A percentile compares a stretch with the other conserved stretches of the same genome.
Evolutionary conservation across 2,888 invertebrate species (phyloP).

Genomic region (Diabrotica balteata): DNA sequence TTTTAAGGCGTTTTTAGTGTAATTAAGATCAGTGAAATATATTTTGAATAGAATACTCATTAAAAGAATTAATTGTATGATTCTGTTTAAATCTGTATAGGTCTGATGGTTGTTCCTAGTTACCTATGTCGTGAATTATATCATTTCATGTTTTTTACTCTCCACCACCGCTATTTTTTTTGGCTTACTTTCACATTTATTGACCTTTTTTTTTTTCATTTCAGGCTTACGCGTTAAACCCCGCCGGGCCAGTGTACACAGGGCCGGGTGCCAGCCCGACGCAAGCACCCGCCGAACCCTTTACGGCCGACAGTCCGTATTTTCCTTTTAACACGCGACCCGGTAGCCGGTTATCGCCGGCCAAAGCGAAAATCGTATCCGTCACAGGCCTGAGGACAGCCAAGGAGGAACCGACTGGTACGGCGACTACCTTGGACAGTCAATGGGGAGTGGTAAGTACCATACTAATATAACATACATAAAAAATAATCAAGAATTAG

Average conservation of each 20-base stretch:
- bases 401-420: constrained; percentile 45
- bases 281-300: constrained; percentile 66
- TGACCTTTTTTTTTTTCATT: constrained; percentile 32
- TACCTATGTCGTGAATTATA: no score
- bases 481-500: no score
- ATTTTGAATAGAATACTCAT: no score
- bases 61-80: no score
- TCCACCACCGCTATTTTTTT: no score
- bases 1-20: no score
- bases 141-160: no score
- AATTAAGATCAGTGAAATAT: no score
- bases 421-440: constrained; percentile 52
- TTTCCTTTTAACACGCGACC: constrained; percentile 72
- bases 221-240: constrained; percentile 60
- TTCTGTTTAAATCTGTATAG: no score
- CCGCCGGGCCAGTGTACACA: constrained; percentile 58
- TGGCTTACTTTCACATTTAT: no score
- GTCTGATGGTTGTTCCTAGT: no score
- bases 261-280: constrained; percentile 60
- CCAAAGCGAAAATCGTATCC: constrained; percentile 62
- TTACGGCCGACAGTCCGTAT: constrained; percentile 68
- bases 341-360: constrained; percentile 58
- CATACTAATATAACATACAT: no score
- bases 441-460: constrained; percentile 60
- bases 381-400: constrained; percentile 48